These are phyloP conservation scores for Aplysia californica DNA, from an alignment of 1,140 invertebrate genomes.

Conservation along the genomic window DNA sequence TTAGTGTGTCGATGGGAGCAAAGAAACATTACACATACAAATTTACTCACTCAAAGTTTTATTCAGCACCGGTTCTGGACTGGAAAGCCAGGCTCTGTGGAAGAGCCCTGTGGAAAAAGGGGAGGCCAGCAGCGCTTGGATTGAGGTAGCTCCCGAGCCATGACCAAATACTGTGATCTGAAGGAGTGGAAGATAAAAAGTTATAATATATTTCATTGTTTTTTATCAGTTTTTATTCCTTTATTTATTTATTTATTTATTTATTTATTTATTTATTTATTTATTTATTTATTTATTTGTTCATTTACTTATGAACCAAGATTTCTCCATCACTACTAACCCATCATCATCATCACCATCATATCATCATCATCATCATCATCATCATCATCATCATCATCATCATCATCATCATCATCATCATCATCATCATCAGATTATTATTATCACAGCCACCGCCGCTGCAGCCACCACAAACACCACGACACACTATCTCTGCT, in stretches of 20 bases:
- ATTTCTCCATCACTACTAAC: neutral
- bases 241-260: too few species aligned
- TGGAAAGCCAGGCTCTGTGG: conserved; percentile 51
- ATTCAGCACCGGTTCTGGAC: conserved; percentile 44
- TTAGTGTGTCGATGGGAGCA: too few species aligned
- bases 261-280: neutral
- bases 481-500: neutral
- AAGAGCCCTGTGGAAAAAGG: conserved; percentile 44
- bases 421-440: neutral
- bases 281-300: neutral
- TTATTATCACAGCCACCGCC: neutral
- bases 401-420: conserved; percentile 7
- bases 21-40: too few species aligned
- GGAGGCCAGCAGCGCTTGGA: conserved; percentile 46
- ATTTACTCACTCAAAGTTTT: conserved; percentile 39
- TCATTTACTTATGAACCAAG: neutral
- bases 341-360: neutral
- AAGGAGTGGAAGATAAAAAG: too few species aligned
- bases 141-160: conserved; percentile 52
- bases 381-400: conserved; percentile 7
- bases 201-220: neutral
- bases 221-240: neutral
- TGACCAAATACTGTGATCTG: conserved; percentile 58
- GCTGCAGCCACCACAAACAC: neutral
- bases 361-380: conserved; percentile 6